These are phyloP conservation scores for Reticulitermes lucifugus DNA, from an alignment of 2,888 invertebrate genomes.

Conservation along the genomic window DNA sequence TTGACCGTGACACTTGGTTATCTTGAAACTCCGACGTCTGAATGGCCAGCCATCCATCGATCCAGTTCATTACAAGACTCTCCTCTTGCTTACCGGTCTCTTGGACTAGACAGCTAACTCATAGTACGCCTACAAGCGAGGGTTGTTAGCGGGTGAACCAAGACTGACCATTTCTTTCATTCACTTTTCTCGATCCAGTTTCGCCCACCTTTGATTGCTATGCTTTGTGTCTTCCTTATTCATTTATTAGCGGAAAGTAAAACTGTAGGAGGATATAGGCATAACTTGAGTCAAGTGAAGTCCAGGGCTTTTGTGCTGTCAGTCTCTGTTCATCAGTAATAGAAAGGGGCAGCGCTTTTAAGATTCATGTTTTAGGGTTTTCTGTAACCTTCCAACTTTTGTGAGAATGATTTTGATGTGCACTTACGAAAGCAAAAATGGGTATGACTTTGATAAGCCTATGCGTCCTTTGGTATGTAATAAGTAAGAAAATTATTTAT, in stretches of 20 bases:
- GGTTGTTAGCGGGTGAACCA: not conserved
- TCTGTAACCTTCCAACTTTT: too few species aligned
- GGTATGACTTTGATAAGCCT: too few species aligned
- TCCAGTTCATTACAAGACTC: constrained; percentile 16
- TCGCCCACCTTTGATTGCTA: not conserved
- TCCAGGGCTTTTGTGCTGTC: too few species aligned
- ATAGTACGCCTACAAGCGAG: not conserved
- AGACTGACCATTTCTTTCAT: not conserved
- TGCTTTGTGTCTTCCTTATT: not conserved
- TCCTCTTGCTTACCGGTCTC: too few species aligned
- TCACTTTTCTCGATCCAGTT: not conserved
- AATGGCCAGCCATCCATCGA: constrained; percentile 14
- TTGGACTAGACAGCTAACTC: too few species aligned
- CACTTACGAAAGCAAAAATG: too few species aligned
- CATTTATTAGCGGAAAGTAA: not conserved
- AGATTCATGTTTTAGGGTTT: too few species aligned
- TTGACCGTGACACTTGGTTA: not conserved
- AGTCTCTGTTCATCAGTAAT: too few species aligned
- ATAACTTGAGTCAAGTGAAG: not conserved
- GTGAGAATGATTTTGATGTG: too few species aligned
- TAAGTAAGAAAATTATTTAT: too few species aligned
- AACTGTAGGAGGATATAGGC: not conserved
- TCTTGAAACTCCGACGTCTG: not conserved
- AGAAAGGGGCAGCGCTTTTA: too few species aligned
- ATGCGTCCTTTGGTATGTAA: too few species aligned